A percentile compares a stretch with the other conserved stretches of the same genome.
Conservation (phyloP, 2,888 invertebrate species). For the Pristionchus mayeri region DNA sequence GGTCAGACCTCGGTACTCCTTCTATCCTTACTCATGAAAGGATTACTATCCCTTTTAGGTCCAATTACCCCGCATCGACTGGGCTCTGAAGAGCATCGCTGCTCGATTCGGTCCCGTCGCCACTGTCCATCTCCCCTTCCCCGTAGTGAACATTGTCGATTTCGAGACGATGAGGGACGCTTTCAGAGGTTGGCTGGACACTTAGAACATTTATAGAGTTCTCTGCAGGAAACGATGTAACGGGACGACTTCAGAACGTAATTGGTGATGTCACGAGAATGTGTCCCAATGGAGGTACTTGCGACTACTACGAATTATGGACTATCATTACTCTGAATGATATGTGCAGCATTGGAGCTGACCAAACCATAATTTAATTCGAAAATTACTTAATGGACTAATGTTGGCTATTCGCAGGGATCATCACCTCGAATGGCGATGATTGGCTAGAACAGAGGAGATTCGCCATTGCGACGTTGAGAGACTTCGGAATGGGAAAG, state of each 20-base stretch:
- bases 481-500: conserved; percentile 47
- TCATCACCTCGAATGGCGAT: not conserved
- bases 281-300: not conserved
- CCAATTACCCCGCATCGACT: not conserved
- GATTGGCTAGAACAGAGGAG: conserved; percentile 15
- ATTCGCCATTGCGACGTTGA: conserved; percentile 5
- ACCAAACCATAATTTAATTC: too few species aligned
- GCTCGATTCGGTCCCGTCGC: not conserved
- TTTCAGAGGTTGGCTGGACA: not conserved
- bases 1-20: not conserved
- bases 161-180: conserved; percentile 6
- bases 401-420: not conserved
- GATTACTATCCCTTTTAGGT: not conserved
- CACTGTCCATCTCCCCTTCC: conserved; percentile 7
- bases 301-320: too few species aligned
- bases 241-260: not conserved
- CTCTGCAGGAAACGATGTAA: not conserved
- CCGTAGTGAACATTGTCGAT: conserved; percentile 23
- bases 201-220: not conserved
- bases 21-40: not conserved
- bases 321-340: too few species aligned
- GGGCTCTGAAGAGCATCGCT: not conserved
- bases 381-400: not conserved
- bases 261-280: not conserved
- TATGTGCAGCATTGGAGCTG: too few species aligned